Conservation (phyloP, 2,888 invertebrate species). For the Acleris laterana region DNA sequence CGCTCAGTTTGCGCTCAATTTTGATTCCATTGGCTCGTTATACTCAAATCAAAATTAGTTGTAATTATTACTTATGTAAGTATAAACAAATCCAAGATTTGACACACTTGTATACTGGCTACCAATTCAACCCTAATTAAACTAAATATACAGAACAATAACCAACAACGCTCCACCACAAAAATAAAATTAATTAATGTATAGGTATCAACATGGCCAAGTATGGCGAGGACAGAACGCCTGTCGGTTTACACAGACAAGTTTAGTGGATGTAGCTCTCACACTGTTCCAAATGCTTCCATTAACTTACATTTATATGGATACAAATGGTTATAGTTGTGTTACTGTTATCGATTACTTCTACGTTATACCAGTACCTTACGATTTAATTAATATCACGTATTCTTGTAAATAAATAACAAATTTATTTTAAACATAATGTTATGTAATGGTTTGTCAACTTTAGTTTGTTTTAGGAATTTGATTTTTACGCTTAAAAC, state of each 20-base stretch:
- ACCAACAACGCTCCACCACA: conserved; percentile 46
- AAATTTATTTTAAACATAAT: conserved; percentile 31
- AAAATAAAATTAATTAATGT: conserved; percentile 43
- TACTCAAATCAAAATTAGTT: conserved; percentile 49
- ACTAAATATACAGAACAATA: conserved; percentile 49
- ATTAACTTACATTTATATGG: conserved; percentile 9
- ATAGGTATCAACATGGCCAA: conserved; percentile 41
- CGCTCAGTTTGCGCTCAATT: conserved; percentile 57
- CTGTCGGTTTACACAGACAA: not conserved
- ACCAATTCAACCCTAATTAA: conserved; percentile 42
- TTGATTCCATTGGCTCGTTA: conserved; percentile 72
- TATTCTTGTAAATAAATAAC: conserved; percentile 38
- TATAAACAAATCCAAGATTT: conserved; percentile 44
- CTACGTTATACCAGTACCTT: conserved; percentile 26
- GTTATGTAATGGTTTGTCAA: conserved; percentile 18
- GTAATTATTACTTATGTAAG: no score
- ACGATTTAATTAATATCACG: conserved; percentile 37
- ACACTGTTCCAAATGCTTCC: not conserved
- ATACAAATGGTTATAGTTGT: conserved; percentile 13
- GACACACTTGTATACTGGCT: conserved; percentile 49
- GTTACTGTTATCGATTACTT: conserved; percentile 18
- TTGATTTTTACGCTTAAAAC: conserved; percentile 18
- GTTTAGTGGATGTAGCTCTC: not conserved
- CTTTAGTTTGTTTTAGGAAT: conserved; percentile 15
- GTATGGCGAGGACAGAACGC: conserved; percentile 17